Base-by-base conservation (phyloP, 2,113 vertebrate genomes). In the Epinephelus moara region DNA sequence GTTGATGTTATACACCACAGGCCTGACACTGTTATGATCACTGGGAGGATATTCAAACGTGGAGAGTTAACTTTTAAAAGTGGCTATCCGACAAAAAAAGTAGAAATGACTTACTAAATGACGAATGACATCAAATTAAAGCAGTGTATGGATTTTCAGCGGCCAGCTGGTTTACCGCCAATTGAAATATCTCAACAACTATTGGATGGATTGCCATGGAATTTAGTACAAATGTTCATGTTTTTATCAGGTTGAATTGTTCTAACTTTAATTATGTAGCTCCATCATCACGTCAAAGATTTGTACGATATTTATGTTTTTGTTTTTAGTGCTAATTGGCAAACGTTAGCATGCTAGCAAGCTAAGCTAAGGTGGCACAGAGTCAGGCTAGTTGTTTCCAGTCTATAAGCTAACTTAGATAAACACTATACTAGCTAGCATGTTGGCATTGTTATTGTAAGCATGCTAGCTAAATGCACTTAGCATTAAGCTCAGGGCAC, bases 1-100 rank as follows among this genome's bases (percentile, higher is more conserved):
- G 70, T 40, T 45, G 45, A 57, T 72, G 71, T 84, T 45, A 21
- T 11, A 3, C 45, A 67, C 52, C 63, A 50, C 49, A 50, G 47
- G 72, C 33, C 1, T 59, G 52, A 59, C 0, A 3, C 42, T 60
- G 42, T 47, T 71, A 30, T 68, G 33, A 21, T 56, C 66, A 19
- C 57, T 78, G 40, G 8, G 25, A 61, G 71, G 76, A 66, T 62
- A 67, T 67, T 0, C 27, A 42, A 57, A 70, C 70, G 6, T 52
- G 42, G 33, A 57, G 27, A 47, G 6, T 56, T 75, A 19, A 72
- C 62, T 47, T 77, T 18, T 42, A 11, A 56, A 47, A 47, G 63
- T 53, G 6, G 12, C 4, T 8, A 37, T 13, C 50, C 30, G 40
- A 63, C 23, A 11, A 25, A 30, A 55, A 45, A 66, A 37, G 17